A percentile compares a stretch with the other conserved stretches of the same genome.
These are phyloP conservation scores for Celastrina argiolus DNA, from an alignment of 2,888 invertebrate genomes.

Conservation along the genomic window DNA sequence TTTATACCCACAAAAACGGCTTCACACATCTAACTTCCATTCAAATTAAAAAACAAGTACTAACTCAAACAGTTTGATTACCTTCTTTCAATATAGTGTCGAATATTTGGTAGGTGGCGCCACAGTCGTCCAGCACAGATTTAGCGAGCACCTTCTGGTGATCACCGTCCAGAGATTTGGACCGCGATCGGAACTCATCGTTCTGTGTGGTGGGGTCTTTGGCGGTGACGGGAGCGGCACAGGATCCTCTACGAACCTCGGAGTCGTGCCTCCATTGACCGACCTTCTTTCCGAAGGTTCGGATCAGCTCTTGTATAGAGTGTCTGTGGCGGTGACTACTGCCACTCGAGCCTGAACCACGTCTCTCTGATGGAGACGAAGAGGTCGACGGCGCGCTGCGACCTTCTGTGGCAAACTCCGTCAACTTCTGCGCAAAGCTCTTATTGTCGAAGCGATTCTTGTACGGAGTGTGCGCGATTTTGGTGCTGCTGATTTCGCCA, in stretches of 20 bases:
- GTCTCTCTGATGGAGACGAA: slow-evolving; percentile 55
- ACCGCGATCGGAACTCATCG: slow-evolving; percentile 85
- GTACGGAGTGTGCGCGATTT: slow-evolving; percentile 47
- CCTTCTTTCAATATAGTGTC: slow-evolving; percentile 83
- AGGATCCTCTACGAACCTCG: slow-evolving; percentile 68
- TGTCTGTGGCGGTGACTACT: slow-evolving; percentile 72
- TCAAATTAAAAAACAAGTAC: background rate
- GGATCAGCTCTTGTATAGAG: slow-evolving; percentile 86
- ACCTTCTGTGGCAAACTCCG: slow-evolving; percentile 46
- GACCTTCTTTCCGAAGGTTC: slow-evolving; percentile 86
- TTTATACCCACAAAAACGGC: too few relatives aligned
- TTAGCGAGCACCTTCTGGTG: slow-evolving; percentile 55
- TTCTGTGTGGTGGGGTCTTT: slow-evolving; percentile 67
- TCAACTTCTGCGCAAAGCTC: slow-evolving; percentile 64
- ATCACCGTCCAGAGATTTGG: slow-evolving; percentile 85
- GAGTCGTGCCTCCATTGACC: slow-evolving; percentile 82
- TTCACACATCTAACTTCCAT: too few relatives aligned
- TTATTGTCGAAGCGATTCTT: slow-evolving; percentile 61
- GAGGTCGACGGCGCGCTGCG: slow-evolving; percentile 41
- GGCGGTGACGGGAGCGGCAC: slow-evolving; percentile 65
- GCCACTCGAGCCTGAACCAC: slow-evolving; percentile 57
- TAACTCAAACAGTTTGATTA: slow-evolving; percentile 37
- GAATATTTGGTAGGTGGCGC: slow-evolving; percentile 88
- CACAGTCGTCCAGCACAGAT: slow-evolving; percentile 84
- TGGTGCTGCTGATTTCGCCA: slow-evolving; percentile 66